Percentiles rank a stretch among this genome's conserved stretches.
These are phyloP conservation scores for Eupithecia subfuscata DNA, from an alignment of 2,888 invertebrate species.

Conservation along the genomic window DNA sequence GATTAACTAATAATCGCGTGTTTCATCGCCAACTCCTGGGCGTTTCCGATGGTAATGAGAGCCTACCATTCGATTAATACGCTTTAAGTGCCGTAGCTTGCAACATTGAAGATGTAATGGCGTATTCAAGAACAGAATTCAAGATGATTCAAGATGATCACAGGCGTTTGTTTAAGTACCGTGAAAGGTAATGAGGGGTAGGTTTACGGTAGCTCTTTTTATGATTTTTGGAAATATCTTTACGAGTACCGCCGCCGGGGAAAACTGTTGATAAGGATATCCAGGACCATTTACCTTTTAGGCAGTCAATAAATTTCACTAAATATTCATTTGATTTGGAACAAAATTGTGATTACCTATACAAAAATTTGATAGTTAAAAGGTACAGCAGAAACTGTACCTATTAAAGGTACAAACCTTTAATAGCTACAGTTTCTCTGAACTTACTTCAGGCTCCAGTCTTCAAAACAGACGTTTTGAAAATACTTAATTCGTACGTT, in stretches of 20 bases:
- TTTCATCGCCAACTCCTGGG: slow-evolving; percentile 68
- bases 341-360: too few relatives aligned
- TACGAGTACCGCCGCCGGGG: not conserved
- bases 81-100: slow-evolving; percentile 65
- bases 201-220: not conserved
- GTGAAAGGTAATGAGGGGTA: slow-evolving; percentile 64
- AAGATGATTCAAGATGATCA: slow-evolving; percentile 60
- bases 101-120: slow-evolving; percentile 59
- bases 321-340: not conserved
- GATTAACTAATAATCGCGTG: slow-evolving; percentile 69
- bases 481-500: not conserved
- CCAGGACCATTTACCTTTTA: not conserved
- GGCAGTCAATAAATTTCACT: not conserved
- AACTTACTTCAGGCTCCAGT: not conserved
- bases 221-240: not conserved
- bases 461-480: not conserved
- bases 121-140: slow-evolving; percentile 64
- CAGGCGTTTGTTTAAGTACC: slow-evolving; percentile 61
- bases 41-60: slow-evolving; percentile 66
- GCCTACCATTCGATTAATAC: slow-evolving; percentile 66
- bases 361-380: too few relatives aligned
- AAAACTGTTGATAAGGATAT: not conserved
- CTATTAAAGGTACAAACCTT: too few relatives aligned
- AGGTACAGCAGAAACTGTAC: too few relatives aligned
- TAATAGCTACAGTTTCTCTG: too few relatives aligned